A percentile compares a stretch with the other conserved stretches of the same genome.
Conservation (phyloP, 2,888 invertebrate species). For the Lepidochrysops patricia region DNA sequence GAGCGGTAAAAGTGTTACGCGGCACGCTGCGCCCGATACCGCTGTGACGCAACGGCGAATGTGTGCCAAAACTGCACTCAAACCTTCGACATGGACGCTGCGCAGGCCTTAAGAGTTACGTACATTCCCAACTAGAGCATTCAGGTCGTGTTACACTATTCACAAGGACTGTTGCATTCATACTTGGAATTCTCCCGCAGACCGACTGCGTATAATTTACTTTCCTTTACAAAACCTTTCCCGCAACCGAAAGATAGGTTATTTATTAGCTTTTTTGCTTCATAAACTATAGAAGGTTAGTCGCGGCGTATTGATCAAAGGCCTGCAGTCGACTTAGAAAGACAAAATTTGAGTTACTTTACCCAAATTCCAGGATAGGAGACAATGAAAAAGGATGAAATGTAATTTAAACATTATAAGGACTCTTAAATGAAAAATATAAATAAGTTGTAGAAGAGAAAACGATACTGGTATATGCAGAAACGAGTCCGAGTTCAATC, state of each 20-base stretch:
- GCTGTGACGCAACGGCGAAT: conserved; percentile 61
- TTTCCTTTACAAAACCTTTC: not conserved
- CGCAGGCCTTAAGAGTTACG: conserved; percentile 28
- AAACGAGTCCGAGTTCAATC: conserved; percentile 6
- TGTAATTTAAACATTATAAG: not conserved
- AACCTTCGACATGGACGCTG: conserved; percentile 40
- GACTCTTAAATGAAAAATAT: not conserved
- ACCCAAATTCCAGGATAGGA: not conserved
- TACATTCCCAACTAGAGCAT: conserved; percentile 17
- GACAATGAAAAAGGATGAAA: not conserved
- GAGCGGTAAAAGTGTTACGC: conserved; percentile 66
- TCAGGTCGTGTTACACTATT: conserved; percentile 11
- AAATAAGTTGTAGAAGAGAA: not conserved
- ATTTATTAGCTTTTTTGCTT: not conserved
- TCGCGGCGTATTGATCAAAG: too few species aligned
- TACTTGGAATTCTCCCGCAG: not conserved
- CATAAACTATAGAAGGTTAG: too few species aligned
- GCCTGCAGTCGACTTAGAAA: too few species aligned
- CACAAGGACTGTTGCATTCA: not conserved
- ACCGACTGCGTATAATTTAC: not conserved
- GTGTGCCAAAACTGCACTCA: conserved; percentile 70
- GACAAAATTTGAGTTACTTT: not conserved
- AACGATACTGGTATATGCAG: not conserved
- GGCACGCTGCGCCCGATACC: conserved; percentile 50
- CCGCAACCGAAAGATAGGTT: not conserved